Percentiles rank a stretch among this genome's conserved stretches.
phyloP scores from a whole-genome alignment of 2,888 invertebrate genomes.

The Cantharis flavilabris region DNA sequence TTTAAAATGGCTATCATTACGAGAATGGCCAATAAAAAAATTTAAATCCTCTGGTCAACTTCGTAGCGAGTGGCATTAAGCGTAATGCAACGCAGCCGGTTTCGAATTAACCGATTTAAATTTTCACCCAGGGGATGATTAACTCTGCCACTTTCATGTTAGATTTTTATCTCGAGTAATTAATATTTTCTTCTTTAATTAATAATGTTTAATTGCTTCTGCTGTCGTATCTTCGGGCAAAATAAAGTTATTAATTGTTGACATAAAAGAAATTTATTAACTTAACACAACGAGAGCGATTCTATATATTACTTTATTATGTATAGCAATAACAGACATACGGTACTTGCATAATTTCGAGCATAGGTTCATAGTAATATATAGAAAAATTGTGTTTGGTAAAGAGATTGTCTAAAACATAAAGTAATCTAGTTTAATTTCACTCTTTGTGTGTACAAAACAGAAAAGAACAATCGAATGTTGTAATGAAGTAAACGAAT shows the following conservation, averaged over 20 bases:
- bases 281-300: neutral
- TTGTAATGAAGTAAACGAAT: slow-evolving; percentile 36
- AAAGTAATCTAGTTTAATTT: neutral
- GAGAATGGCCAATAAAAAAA: neutral
- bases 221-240: neutral
- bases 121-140: neutral
- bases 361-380: neutral
- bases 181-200: neutral
- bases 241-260: neutral
- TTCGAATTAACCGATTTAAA: neutral
- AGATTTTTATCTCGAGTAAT: neutral
- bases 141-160: neutral
- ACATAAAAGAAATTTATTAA: neutral
- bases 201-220: neutral
- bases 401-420: neutral
- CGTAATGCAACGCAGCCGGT: neutral
- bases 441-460: neutral
- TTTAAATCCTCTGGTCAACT: neutral
- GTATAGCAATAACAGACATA: neutral
- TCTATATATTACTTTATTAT: neutral
- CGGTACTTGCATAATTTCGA: neutral
- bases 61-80: neutral
- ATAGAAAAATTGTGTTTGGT: neutral
- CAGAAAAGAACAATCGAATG: slow-evolving; percentile 28
- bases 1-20: neutral